Base-by-base conservation (phyloP, 2,797 vertebrate species). In the Sorex maritimensis region DNA sequence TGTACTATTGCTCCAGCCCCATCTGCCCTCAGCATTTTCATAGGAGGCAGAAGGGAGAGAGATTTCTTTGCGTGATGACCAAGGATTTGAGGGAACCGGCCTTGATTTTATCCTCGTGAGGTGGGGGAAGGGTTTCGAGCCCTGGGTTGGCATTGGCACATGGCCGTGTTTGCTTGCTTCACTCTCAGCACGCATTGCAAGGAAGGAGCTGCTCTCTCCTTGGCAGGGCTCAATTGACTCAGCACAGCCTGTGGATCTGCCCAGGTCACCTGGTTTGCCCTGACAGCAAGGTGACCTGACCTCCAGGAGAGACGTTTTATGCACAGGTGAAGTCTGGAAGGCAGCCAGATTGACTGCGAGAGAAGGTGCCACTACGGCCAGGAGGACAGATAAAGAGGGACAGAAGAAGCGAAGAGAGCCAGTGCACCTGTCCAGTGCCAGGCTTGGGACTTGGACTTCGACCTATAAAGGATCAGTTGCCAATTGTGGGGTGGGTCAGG, bases 281-380 rank as follows among this genome's bases (percentile, higher is more conserved):
- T 81, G 73, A 91, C 24, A 19, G 71, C 86, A 75, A n/a, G 74
- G 72, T 61, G 52, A 68, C 11, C 73, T 41, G 87, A 67, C 26
- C 38, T 58, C 28, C 30, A 21, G 68, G 23, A 17, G n/a, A 83
- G 46, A 13, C 46, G 4, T 46, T 30, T 34, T 2, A 30, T 44
- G 11, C 17, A 63, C 0, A 9, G 71, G 78, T 38, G 44, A 81
- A 73, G 68, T 26, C 15, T 49, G 23, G 10, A 4, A 11, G 46
- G 15, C 1, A n/a, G 19, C 52, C 1, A 58, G 30, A 86, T 6
- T 30, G 49, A 38, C n/a, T 82, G 55, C 23, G 73, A 24, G 52
- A 83, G 38, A 44, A 67, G 26, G 41, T 26, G 14, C 71, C 23
- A 28, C 0, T 61, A 77, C 21, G 58, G 68, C 65, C 14, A 15